These are phyloP conservation scores for Volucella inanis DNA, from an alignment of 2,888 invertebrate species.

Conservation along the genomic window DNA sequence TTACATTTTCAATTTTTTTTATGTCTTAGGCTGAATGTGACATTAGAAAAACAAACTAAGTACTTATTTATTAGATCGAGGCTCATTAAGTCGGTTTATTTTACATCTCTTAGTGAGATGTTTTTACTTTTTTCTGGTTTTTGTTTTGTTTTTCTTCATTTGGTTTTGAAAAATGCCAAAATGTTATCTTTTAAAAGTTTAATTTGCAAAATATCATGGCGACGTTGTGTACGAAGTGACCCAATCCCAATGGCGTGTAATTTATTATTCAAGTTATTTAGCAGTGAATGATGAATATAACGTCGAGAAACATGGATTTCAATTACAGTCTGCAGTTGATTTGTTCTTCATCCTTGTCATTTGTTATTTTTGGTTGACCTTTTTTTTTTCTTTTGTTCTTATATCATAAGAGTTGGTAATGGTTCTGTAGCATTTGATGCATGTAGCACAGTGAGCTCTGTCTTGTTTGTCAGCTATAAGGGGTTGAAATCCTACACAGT, in stretches of 20 bases:
- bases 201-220: constrained; percentile 14
- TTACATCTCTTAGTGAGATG: neutral
- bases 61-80: constrained; percentile 36
- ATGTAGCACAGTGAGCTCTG: too few relatives aligned
- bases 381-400: neutral
- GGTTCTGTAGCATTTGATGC: too few relatives aligned
- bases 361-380: neutral
- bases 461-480: too few relatives aligned
- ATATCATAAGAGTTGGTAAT: neutral
- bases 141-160: constrained; percentile 20
- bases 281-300: constrained; percentile 31
- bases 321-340: constrained; percentile 15
- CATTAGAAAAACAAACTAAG: constrained; percentile 19
- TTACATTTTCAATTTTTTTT: neutral
- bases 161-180: neutral
- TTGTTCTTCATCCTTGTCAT: constrained; percentile 7
- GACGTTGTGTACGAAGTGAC: constrained; percentile 15
- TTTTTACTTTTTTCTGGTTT: neutral
- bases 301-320: constrained; percentile 8
- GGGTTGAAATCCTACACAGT: too few relatives aligned
- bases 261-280: constrained; percentile 45
- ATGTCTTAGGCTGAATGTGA: constrained; percentile 26
- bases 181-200: constrained; percentile 12
- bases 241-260: constrained; percentile 37
- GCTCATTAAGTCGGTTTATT: constrained; percentile 46